Conservation (phyloP, 2,888 invertebrate species). For the Trichopria drosophilae region DNA sequence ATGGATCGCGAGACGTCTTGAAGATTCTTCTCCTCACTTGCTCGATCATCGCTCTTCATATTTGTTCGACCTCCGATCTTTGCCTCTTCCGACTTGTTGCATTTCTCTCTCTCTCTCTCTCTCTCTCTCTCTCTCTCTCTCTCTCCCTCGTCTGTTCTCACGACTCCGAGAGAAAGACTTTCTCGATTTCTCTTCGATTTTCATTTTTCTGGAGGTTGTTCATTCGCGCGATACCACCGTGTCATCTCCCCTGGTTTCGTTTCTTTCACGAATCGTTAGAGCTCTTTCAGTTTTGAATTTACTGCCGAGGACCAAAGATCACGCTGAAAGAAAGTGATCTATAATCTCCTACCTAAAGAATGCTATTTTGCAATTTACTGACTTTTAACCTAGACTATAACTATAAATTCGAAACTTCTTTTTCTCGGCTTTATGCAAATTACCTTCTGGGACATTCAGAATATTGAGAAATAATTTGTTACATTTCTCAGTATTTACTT, state of each 20-base stretch:
- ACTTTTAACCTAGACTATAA: too few species aligned
- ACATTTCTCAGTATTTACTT: too few species aligned
- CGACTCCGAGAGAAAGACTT: conserved; percentile 13
- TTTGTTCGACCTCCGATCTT: conserved; percentile 12
- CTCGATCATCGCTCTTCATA: conserved; percentile 19
- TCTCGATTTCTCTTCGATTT: conserved; percentile 5
- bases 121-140: conserved; percentile 17
- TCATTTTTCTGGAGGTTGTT: conserved; percentile 20
- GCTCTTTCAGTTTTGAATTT: too few species aligned
- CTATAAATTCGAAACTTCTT: too few species aligned
- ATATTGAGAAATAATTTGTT: too few species aligned
- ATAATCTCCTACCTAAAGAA: too few species aligned
- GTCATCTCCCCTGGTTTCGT: conserved; percentile 21
- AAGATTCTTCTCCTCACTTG: conserved; percentile 24
- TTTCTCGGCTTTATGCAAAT: too few species aligned
- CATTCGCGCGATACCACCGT: not conserved
- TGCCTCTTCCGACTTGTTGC: conserved; percentile 23
- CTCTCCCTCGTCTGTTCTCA: conserved; percentile 14
- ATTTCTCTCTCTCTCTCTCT: conserved; percentile 17
- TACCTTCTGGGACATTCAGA: too few species aligned
- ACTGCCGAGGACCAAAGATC: too few species aligned
- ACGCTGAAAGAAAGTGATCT: too few species aligned
- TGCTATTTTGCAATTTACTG: too few species aligned
- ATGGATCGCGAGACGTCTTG: too few species aligned
- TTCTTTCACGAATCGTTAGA: conserved; percentile 24